phyloP scores from a whole-genome alignment of 2,797 vertebrate genomes.

The Masticophis lateralis region DNA sequence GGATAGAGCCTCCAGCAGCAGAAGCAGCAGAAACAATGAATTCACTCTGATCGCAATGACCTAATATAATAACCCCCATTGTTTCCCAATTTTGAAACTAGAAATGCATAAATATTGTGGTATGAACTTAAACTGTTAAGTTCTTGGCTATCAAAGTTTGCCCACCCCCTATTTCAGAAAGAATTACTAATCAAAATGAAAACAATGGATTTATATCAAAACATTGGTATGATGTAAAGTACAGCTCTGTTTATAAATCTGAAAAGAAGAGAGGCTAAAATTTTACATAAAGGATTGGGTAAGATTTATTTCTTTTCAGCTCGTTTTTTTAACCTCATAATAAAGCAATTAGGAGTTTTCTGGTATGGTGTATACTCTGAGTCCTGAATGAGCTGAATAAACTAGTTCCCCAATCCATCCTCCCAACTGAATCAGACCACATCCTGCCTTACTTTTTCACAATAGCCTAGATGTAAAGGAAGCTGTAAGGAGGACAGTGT shows the following conservation, averaged over 20 bases:
- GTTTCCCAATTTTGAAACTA: not conserved
- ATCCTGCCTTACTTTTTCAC: not conserved
- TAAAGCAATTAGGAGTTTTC: constrained; percentile 28
- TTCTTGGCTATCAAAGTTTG: not conserved
- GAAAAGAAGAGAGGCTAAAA: constrained; percentile 6
- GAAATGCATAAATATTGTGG: not conserved
- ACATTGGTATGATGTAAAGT: not conserved
- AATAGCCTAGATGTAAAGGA: not conserved
- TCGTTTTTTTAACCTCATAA: not conserved
- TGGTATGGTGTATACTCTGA: not conserved
- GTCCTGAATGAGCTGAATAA: constrained; percentile 17
- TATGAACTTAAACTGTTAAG: not conserved
- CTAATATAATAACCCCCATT: not conserved
- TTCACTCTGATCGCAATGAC: not conserved
- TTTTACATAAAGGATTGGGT: not conserved
- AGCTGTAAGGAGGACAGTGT: not conserved
- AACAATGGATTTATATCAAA: not conserved
- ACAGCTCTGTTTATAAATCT: not conserved
- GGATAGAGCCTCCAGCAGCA: not conserved
- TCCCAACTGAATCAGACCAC: constrained; percentile 9
- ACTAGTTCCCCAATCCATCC: not conserved
- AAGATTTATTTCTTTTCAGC: not conserved
- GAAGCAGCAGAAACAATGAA: not conserved
- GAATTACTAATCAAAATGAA: not conserved
- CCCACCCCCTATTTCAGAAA: not conserved